A percentile compares a stretch with the other conserved stretches of the same genome.
Evolutionary conservation across 2,797 vertebrate species (phyloP).

Genomic region (Cheirogaleus major): DNA sequence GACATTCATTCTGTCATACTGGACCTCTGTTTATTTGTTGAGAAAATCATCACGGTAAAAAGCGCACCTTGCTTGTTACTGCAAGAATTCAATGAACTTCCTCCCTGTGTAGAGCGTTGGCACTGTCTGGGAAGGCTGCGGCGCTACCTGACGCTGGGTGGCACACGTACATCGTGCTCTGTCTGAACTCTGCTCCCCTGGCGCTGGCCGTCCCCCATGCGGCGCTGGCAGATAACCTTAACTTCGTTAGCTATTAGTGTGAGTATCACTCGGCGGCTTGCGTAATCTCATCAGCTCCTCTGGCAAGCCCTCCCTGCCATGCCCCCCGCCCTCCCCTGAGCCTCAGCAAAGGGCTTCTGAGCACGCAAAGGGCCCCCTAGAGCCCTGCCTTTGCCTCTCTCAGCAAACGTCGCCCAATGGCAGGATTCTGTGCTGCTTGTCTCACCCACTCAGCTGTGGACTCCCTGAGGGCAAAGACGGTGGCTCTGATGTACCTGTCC

Average conservation of each 20-base stretch:
- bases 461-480: neutral
- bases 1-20: neutral
- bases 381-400: neutral
- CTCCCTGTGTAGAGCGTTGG: neutral
- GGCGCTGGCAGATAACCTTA: neutral
- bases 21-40: neutral
- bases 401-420: too few relatives aligned
- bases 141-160: rapidly evolving
- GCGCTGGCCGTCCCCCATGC: rapidly evolving
- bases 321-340: neutral
- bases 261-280: neutral
- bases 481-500: neutral
- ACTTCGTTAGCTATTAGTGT: neutral
- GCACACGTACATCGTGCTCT: neutral
- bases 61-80: neutral
- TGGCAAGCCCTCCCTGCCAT: neutral
- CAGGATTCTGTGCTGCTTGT: neutral
- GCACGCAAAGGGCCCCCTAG: rapidly evolving
- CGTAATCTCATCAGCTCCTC: neutral
- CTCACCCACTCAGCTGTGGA: neutral
- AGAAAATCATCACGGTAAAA: neutral
- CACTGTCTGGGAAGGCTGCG: neutral
- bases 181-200: neutral
- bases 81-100: neutral
- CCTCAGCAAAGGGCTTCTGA: neutral